These are phyloP conservation scores for Cryptoprocta ferox DNA, from an alignment of 2,797 vertebrate species.

Conservation along the genomic window DNA sequence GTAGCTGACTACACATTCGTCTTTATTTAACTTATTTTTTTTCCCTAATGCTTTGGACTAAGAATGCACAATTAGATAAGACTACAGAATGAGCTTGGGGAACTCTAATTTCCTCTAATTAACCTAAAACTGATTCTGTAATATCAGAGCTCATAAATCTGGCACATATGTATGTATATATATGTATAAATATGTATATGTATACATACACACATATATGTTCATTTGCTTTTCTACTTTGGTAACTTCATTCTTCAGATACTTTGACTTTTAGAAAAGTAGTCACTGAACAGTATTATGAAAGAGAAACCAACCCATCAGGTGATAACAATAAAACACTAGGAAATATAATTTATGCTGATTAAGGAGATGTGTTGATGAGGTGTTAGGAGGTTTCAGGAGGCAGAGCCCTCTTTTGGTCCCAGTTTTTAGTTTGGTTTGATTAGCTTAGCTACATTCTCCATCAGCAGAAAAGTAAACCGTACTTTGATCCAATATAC, in stretches of 20 bases:
- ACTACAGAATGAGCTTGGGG: background rate
- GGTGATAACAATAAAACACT: background rate
- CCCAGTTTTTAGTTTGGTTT: background rate
- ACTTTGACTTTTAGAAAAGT: background rate
- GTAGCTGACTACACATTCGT: background rate
- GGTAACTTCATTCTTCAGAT: background rate
- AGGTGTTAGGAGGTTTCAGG: background rate
- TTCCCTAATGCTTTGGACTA: background rate
- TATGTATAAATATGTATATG: background rate
- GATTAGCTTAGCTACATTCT: constrained; percentile 34
- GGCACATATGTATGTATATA: background rate
- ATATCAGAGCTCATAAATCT: background rate
- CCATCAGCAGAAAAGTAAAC: constrained; percentile 8
- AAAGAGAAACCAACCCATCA: background rate
- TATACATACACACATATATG: background rate
- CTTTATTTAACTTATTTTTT: background rate
- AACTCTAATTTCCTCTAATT: background rate
- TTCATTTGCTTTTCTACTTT: constrained; percentile 13
- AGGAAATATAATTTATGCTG: constrained; percentile 12
- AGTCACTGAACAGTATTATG: background rate
- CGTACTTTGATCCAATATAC: constrained; percentile 33
- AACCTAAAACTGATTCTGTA: background rate
- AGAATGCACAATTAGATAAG: background rate
- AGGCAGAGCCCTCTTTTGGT: background rate
- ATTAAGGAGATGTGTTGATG: background rate